Evolutionary conservation across 1,140 invertebrate species (phyloP).

Genomic region (Ceratoteleas bidentatus): DNA sequence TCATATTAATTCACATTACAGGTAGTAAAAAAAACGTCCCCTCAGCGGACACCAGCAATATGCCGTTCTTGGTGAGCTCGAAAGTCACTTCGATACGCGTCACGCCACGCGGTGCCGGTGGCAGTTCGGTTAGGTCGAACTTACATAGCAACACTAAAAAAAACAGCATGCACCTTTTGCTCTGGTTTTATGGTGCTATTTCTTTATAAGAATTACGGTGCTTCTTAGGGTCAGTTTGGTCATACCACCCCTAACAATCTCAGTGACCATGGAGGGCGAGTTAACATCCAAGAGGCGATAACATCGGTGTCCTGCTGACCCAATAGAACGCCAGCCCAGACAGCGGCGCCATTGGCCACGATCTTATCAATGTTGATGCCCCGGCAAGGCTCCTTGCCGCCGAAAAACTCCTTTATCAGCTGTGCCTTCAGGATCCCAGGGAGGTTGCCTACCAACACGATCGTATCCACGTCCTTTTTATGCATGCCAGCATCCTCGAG

Average conservation of each 20-base stretch:
- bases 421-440: conserved; percentile 99
- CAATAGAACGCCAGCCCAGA: conserved; percentile 96
- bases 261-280: conserved; percentile 99
- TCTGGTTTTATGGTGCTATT: conserved; percentile 99
- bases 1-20: no score
- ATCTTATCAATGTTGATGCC: conserved; percentile 99
- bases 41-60: conserved; percentile 97
- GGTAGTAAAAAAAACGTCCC: no score
- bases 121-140: conserved; percentile 99
- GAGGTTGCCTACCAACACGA: conserved; percentile 99
- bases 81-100: conserved; percentile 99
- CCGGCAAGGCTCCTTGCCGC: conserved; percentile 97
- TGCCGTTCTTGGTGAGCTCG: conserved; percentile 99
- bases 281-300: conserved; percentile 99
- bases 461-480: conserved; percentile 99
- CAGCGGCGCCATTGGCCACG: conserved; percentile 98
- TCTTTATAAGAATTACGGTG: conserved; percentile 99
- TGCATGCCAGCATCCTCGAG: conserved; percentile 99
- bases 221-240: conserved; percentile 98
- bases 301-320: conserved; percentile 97
- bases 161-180: no score
- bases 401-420: conserved; percentile 99
- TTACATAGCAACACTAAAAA: conserved; percentile 97
- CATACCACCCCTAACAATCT: conserved; percentile 99
- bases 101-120: conserved; percentile 97